Evolutionary conservation across 2,797 vertebrate genomes (phyloP), one percentile per base, ranked within the genome.

Genomic region (Clarias platycephalus): DNA sequence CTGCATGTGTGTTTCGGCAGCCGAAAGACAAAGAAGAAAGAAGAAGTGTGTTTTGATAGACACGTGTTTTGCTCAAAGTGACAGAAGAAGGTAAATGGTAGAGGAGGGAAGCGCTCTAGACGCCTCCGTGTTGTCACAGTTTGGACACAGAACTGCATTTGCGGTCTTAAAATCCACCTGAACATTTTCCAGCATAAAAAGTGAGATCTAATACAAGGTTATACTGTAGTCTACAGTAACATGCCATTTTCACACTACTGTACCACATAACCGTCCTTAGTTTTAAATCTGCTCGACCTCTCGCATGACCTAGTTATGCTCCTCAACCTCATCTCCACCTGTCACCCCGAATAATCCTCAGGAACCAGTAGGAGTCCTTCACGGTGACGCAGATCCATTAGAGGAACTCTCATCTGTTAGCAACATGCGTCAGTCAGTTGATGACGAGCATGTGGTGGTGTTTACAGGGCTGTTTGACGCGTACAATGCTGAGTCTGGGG

Each of bases 311-410:
- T 57, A 26, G 6, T 44, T 64, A n/a, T 10, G 22, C 81, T 75
- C 37, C 62, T 63, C 79, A 28, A 24, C 40, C 44, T 26, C 80
- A 55, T 40, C 40, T 82, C 37, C 64, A 8, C 74, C 22, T 28
- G 67, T 34, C 81, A 68, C 74, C 44, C 55, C 34, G 34, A 83
- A 31, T 75, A 83, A 49, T 74, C 86, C 10, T 57, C 37, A 15
- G 5, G 20, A 63, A 75, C 57, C 57, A 66, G 66, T 72, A 80
- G 80, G 75, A 72, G 57, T 81, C 81, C 78, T 83, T 83, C 10
- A 72, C 28, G 44, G 49, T 83, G 85, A 86, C 68, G 67, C 67
- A 83, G 49, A 40, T 31, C 78, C 49, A 66, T 75, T 81, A 64
- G 49, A 72, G 64, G 80, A 74, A 83, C 44, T n/a, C 75, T 86